A percentile compares a stretch with the other conserved stretches of the same genome.
Conservation (phyloP, 2,888 invertebrate species). For the Barypeithes pellucidus region DNA sequence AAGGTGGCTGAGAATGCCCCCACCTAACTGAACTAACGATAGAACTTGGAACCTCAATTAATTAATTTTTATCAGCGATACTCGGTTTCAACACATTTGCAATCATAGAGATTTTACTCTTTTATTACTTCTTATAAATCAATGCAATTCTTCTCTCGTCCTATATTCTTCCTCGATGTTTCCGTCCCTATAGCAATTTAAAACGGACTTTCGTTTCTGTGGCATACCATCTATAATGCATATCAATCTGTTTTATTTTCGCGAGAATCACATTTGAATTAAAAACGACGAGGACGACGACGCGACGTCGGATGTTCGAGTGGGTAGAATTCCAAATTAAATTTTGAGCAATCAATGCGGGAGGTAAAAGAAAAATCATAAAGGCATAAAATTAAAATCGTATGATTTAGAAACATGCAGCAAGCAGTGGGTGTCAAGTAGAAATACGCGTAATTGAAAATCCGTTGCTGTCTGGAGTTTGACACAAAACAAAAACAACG, state of each 20-base stretch:
- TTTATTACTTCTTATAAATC: slow-evolving; percentile 11
- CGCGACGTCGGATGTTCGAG: slow-evolving; percentile 45
- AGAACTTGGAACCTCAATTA: too few species aligned
- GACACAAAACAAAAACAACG: slow-evolving; percentile 31
- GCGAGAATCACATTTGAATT: slow-evolving; percentile 43
- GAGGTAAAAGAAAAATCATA: slow-evolving; percentile 56
- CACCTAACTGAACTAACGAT: too few species aligned
- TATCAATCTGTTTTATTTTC: slow-evolving; percentile 53
- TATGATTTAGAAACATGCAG: slow-evolving; percentile 50
- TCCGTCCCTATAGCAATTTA: slow-evolving; percentile 30
- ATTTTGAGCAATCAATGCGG: slow-evolving; percentile 58
- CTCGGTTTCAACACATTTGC: neutral
- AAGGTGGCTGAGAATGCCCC: too few species aligned
- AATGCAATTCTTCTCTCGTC: slow-evolving; percentile 73
- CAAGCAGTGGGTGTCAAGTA: slow-evolving; percentile 40
- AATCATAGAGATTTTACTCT: neutral
- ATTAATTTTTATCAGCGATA: too few species aligned
- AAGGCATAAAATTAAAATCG: slow-evolving; percentile 57
- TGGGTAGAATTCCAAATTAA: slow-evolving; percentile 58
- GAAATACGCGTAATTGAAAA: slow-evolving; percentile 47
- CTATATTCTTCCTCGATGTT: slow-evolving; percentile 11
- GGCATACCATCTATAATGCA: slow-evolving; percentile 49
- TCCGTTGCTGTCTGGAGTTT: slow-evolving; percentile 49
- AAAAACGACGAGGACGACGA: too few species aligned
- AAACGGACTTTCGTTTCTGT: slow-evolving; percentile 37